Base-by-base conservation (phyloP, 2,888 invertebrate species). In the Allacma fusca region DNA sequence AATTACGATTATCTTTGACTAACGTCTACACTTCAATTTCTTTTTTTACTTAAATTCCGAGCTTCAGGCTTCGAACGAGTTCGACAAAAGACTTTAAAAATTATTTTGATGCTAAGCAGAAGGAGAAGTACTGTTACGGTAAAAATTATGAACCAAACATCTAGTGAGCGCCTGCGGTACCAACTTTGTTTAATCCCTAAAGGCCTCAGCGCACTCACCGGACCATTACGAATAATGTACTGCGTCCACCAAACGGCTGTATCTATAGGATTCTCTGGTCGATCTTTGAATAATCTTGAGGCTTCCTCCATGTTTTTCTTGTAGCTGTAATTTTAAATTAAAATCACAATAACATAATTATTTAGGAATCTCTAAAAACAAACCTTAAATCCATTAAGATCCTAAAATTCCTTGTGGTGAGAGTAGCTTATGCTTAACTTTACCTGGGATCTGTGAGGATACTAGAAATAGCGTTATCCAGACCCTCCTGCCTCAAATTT, bases 381-480 rank as follows among this genome's bases (percentile, higher is more conserved):
- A 40, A 40, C n/a, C 40, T 40, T 40, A 40, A 40, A 40, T 40
- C n/a, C 5, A 40, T 40, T 40, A 13, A 59, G 19, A 59, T n/a
- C 9, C n/a, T 13, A 13, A 40, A 7, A 59, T 59, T 59, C 7
- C 59, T 13, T 21, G 5, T 59, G 19, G 19, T 21, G 19, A 13
- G 19, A 59, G 23, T 13, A 59, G 7, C 19, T 7, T 7, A 59
- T 59, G 12, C 5, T n/a, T 13, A 23, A 59, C 7, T n/a, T 59
- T 24, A 75, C 73, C 70, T 78, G 1, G 71, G 24, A 72, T 80
- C 71, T 23, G 26, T 65, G 1, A 82, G 59, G 13, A 82, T 73
- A 71, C 80, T 77, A 0, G 43, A 19, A 24, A 82, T 79, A 16
- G 81, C 81, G 12, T 57, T 50, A 50, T 79, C 69, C n/a, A 82